Base-by-base conservation (phyloP, 92 coral and sea anemone genomes). In the Parazoanthus swiftii region DNA sequence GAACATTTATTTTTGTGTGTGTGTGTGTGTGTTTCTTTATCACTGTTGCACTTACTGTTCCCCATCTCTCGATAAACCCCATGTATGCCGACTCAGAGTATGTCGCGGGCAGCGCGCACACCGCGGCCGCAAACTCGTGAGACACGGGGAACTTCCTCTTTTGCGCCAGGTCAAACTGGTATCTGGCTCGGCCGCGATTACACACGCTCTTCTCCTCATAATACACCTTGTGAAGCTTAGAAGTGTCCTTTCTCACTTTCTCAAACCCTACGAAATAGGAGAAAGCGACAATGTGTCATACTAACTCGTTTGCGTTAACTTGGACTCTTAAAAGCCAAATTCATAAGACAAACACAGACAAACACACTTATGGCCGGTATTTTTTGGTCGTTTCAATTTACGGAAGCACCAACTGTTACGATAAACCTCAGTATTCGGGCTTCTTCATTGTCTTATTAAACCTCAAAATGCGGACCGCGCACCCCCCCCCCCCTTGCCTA, bases 101-200 rank as follows among this genome's bases (percentile, higher is more conserved):
- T 20, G 25, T 21, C 70, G 70, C 70, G 26, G 70, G 70, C 70
- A 63, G 70, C 70, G 6, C 70, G 70, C 70, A 63, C n/a, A 89
- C 88, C 38, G 78, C 88, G 2, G 84, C 79, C 18, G 88, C 88
- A 74, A 89, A 89, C 36, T 89, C 91, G 39, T 89, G 77, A 0
- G 91, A 74, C 44, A 75, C 91, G 39, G 88, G 77, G 36, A 37
- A 89, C 76, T 84, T 85, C 73, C 80, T 77, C 2, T 42, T 56
- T 14, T 21, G 79, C 50, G 91, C 80, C 26, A 77, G 86, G 37
- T 44, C 79, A 73, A 65, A 46, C 50, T 84, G 88, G 36, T 84
- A 89, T 29, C 88, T 79, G 1, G 88, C 91, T 33, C 80, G 77
- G 74, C 88, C 91, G 0, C 82, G 83, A 18, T 84, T 89, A 38